These are phyloP conservation scores for Pygoscelis adeliae DNA, from an alignment of 2,113 vertebrate genomes.

Conservation along the genomic window DNA sequence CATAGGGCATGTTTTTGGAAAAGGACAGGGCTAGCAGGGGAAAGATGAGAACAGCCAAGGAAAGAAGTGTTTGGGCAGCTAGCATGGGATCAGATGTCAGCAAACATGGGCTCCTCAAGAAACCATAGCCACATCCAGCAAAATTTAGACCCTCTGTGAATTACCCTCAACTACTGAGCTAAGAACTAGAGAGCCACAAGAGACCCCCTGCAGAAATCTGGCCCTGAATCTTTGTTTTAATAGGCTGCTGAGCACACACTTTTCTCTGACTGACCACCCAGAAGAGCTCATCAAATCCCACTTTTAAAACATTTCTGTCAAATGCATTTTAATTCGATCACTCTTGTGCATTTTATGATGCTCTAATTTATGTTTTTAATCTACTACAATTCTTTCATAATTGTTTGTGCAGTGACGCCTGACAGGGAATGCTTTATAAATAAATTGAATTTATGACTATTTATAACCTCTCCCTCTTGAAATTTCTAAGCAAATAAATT, in stretches of 20 bases:
- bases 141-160: background rate
- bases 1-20: background rate
- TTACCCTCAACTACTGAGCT: background rate
- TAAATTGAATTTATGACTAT: conserved; percentile 56
- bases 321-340: background rate
- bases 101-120: background rate
- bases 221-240: background rate
- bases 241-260: background rate
- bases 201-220: background rate
- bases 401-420: conserved; percentile 25
- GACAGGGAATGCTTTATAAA: conserved; percentile 26
- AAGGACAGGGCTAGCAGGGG: background rate
- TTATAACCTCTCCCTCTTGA: conserved; percentile 26
- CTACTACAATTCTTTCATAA: conserved; percentile 11
- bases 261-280: background rate
- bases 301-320: background rate
- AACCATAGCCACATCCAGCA: background rate
- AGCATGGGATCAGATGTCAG: background rate
- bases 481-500: background rate
- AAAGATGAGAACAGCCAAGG: background rate
- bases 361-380: conserved; percentile 59
- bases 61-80: background rate
- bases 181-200: background rate
- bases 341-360: background rate
- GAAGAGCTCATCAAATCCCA: background rate